These are phyloP conservation scores for Euleptes europaea DNA, from an alignment of 2,113 vertebrate species.

Conservation along the genomic window DNA sequence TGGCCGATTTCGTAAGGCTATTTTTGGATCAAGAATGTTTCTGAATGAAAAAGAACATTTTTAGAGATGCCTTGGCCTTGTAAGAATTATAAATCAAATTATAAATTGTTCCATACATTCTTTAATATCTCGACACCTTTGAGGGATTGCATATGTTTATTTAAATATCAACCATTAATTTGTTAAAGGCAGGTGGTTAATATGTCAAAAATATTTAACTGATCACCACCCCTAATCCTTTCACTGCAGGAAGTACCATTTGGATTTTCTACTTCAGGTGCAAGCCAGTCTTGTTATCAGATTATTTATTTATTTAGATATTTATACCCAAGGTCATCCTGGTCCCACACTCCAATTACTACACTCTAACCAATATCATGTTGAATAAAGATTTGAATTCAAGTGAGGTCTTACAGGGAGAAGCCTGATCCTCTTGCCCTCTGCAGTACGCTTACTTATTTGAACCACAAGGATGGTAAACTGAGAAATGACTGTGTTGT, in stretches of 20 bases:
- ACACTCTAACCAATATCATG: no score
- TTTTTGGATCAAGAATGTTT: neutral
- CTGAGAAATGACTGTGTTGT: constrained; percentile 45
- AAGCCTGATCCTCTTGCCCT: neutral
- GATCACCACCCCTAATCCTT: neutral
- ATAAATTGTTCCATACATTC: neutral
- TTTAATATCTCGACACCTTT: neutral
- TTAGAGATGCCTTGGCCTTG: neutral
- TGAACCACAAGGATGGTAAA: neutral
- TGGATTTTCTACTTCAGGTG: neutral
- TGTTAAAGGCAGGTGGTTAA: neutral
- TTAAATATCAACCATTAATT: neutral
- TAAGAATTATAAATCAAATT: neutral
- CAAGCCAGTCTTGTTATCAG: neutral
- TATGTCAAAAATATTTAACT: neutral
- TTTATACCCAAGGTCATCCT: no score
- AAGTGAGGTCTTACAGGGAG: neutral
- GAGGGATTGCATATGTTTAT: neutral
- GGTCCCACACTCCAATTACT: no score
- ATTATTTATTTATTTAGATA: neutral
- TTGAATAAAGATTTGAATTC: neutral
- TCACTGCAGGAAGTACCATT: neutral
- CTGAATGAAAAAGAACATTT: neutral
- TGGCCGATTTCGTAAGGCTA: neutral
- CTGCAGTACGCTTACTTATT: neutral